These are phyloP conservation scores for Eospalax fontanierii DNA, from an alignment of 2,797 vertebrate species.

Conservation along the genomic window DNA sequence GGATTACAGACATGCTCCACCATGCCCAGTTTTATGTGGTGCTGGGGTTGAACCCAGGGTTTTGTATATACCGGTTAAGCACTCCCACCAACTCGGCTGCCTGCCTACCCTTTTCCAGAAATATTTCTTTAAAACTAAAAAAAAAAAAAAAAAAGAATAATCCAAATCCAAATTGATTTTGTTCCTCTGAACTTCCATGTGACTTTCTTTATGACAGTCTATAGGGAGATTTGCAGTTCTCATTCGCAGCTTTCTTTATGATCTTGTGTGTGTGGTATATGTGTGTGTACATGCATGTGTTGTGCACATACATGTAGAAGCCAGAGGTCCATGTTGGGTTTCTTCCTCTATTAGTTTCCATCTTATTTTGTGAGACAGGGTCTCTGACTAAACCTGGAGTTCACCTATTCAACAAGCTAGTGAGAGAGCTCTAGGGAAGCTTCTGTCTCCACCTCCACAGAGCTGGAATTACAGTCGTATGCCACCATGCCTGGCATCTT, in stretches of 20 bases:
- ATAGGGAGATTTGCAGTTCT: background rate
- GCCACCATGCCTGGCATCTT: background rate
- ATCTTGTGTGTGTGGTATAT: background rate
- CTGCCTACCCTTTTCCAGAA: background rate
- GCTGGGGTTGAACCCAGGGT: background rate
- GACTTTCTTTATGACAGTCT: background rate
- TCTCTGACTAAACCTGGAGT: background rate
- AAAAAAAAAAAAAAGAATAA: background rate
- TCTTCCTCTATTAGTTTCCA: background rate
- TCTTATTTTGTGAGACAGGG: background rate
- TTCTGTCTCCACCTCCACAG: background rate
- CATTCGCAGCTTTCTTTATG: background rate
- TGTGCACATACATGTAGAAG: no score
- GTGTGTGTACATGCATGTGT: background rate
- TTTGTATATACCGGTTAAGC: background rate
- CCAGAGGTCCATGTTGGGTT: background rate
- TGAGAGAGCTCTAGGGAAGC: background rate
- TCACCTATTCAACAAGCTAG: background rate
- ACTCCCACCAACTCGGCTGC: background rate
- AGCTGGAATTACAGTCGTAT: background rate
- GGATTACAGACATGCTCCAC: background rate
- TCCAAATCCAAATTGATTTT: background rate
- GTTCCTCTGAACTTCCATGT: background rate
- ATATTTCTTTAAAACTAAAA: background rate
- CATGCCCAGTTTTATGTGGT: background rate